Conservation (phyloP, 2,113 vertebrate species). For the Craseonycteris thonglongyai region DNA sequence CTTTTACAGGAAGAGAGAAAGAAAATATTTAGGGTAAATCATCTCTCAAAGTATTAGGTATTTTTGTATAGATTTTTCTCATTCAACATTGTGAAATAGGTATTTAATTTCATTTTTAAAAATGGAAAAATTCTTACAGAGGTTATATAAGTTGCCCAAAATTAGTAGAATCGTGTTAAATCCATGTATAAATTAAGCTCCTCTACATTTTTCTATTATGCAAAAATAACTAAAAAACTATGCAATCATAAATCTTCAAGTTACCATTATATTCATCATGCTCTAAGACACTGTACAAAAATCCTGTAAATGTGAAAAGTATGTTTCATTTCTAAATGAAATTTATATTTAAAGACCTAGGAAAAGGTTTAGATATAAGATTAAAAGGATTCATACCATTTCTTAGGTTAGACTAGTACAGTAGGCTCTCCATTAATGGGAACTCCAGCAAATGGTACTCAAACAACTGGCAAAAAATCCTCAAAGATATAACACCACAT, state of each 20-base stretch:
- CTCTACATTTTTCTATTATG: not conserved
- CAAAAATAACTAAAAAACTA: conserved; percentile 26
- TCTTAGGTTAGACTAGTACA: not conserved
- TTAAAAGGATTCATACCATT: not conserved
- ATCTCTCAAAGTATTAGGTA: not conserved
- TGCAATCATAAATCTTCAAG: not conserved
- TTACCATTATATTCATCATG: not conserved
- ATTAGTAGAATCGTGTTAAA: not conserved
- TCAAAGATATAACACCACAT: too few species aligned
- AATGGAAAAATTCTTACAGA: conserved; percentile 6
- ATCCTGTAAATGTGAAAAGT: not conserved
- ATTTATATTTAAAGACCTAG: not conserved
- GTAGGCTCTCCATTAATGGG: too few species aligned
- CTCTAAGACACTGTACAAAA: not conserved
- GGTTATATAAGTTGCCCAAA: not conserved
- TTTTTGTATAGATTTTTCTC: not conserved
- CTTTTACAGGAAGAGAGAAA: not conserved
- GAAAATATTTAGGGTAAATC: not conserved
- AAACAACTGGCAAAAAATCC: too few species aligned
- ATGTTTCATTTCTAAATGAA: conserved; percentile 1
- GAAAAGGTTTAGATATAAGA: not conserved
- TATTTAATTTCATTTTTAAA: conserved; percentile 22
- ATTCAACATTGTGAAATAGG: not conserved
- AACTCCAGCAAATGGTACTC: too few species aligned
- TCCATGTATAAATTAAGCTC: conserved; percentile 18